Evolutionary conservation across 1,140 invertebrate genomes (phyloP).

Genomic region (Arion vulgaris): DNA sequence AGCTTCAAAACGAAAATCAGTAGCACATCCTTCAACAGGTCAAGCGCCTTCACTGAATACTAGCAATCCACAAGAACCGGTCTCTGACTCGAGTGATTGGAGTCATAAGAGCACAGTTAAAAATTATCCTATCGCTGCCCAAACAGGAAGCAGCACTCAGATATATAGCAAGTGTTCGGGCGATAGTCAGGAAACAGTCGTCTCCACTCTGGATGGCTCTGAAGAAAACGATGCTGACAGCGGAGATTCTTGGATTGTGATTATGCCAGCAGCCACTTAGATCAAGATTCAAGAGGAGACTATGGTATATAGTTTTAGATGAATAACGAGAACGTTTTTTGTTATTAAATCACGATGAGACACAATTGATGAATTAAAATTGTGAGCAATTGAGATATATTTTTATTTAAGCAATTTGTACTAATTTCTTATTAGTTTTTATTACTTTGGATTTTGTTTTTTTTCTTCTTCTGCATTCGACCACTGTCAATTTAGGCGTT

Average conservation of each 20-base stretch:
- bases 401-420: too few relatives aligned
- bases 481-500: too few relatives aligned
- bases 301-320: too few relatives aligned
- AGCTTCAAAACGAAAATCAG: neutral
- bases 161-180: neutral
- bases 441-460: too few relatives aligned
- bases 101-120: neutral
- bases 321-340: too few relatives aligned
- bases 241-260: constrained; percentile 31
- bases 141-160: neutral
- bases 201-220: neutral
- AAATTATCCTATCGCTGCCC: neutral
- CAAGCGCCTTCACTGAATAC: neutral
- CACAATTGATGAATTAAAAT: too few relatives aligned
- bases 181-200: neutral
- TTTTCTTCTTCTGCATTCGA: too few relatives aligned
- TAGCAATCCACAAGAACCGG: neutral
- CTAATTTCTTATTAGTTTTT: too few relatives aligned
- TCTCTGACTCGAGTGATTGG: neutral
- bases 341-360: too few relatives aligned
- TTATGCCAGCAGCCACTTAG: neutral
- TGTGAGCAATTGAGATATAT: too few relatives aligned
- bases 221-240: constrained; percentile 19
- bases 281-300: too few relatives aligned
- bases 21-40: neutral